Percentiles rank a stretch among this genome's conserved stretches.
These are phyloP conservation scores for Triplophysa rosa DNA, from an alignment of 2,113 vertebrate species.

Conservation along the genomic window DNA sequence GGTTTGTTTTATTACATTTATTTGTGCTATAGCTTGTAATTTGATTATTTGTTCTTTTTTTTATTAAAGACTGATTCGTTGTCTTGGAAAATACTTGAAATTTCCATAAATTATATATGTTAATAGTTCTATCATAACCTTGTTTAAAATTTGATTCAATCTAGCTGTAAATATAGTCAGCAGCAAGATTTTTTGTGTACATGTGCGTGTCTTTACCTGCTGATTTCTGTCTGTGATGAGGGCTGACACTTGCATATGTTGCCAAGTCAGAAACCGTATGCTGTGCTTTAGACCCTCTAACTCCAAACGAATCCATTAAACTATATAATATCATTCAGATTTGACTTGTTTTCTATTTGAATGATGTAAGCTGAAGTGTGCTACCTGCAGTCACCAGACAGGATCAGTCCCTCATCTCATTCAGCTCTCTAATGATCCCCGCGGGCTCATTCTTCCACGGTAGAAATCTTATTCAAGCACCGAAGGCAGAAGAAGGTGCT, in stretches of 20 bases:
- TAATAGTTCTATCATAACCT: no score
- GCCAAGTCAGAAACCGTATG: not conserved
- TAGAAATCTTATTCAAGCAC: not conserved
- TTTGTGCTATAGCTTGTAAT: no score
- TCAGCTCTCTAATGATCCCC: not conserved
- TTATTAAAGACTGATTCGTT: no score
- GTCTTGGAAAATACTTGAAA: no score
- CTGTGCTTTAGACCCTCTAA: not conserved
- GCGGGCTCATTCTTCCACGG: not conserved
- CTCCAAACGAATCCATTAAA: not conserved
- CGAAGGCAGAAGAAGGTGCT: not conserved
- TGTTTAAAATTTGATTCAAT: no score
- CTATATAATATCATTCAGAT: not conserved
- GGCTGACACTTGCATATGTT: not conserved
- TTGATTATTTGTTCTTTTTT: no score
- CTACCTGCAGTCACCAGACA: slow-evolving; percentile 5
- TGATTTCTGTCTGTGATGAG: not conserved
- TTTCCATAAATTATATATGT: no score
- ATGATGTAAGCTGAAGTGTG: not conserved
- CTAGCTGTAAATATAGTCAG: no score
- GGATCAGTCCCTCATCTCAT: not conserved
- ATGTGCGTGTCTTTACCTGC: not conserved
- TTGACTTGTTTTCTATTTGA: no score
- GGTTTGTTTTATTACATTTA: no score
- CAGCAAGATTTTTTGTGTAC: not conserved